These are phyloP conservation scores for Chamaea fasciata DNA, from an alignment of 2,113 vertebrate species.

Conservation along the genomic window DNA sequence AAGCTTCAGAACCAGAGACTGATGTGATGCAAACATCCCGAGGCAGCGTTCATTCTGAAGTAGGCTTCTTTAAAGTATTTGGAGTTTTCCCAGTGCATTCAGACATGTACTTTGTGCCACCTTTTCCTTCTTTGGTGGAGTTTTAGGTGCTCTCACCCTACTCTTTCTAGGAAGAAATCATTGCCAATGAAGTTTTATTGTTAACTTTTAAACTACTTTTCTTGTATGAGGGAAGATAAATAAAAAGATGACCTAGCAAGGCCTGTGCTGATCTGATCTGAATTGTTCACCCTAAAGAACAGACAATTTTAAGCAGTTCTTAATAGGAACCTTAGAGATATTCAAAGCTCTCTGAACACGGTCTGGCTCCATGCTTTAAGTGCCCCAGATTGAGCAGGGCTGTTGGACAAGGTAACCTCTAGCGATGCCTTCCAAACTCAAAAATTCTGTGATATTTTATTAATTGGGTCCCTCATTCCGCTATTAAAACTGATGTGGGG, in stretches of 20 bases:
- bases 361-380: neutral
- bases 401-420: neutral
- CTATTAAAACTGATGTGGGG: neutral
- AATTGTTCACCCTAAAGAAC: neutral
- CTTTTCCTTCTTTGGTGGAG: neutral
- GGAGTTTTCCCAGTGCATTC: neutral
- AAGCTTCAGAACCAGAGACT: slow-evolving; percentile 10
- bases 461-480: neutral
- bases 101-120: neutral
- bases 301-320: neutral
- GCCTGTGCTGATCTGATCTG: neutral
- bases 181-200: neutral
- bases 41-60: slow-evolving; percentile 33
- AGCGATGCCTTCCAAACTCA: neutral
- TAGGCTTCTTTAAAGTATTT: neutral
- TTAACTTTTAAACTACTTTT: neutral
- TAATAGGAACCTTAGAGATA: neutral
- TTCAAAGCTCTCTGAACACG: neutral
- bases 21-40: slow-evolving; percentile 41
- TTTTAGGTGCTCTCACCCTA: neutral
- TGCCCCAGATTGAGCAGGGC: neutral
- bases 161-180: neutral
- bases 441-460: neutral
- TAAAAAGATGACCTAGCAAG: neutral
- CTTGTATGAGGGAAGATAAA: neutral